Percentiles rank a stretch among this genome's conserved stretches.
Evolutionary conservation across 2,888 invertebrate genomes (phyloP).

Genomic region (Eristalinus aeneus): DNA sequence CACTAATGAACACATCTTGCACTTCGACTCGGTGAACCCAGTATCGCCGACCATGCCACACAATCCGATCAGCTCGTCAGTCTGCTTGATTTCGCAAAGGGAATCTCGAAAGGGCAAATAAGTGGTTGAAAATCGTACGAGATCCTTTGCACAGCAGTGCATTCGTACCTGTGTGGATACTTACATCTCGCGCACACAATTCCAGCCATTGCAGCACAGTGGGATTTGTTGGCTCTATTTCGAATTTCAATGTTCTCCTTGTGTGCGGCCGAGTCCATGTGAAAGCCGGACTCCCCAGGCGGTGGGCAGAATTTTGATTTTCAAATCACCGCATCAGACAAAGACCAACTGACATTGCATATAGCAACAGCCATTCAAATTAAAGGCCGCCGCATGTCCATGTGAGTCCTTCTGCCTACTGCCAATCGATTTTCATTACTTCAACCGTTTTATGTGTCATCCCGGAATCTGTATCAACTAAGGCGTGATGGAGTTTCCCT

Average conservation of each 20-base stretch:
- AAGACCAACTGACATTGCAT: constrained; percentile 26
- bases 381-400: constrained; percentile 30
- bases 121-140: background rate
- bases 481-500: constrained; percentile 37
- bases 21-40: too few relatives aligned
- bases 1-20: too few relatives aligned
- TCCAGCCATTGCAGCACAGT: background rate
- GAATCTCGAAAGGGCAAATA: background rate
- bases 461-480: background rate
- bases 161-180: background rate
- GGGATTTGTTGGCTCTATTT: constrained; percentile 33
- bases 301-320: constrained; percentile 27
- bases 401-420: constrained; percentile 26
- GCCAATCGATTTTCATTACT: constrained; percentile 62
- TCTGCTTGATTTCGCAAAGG: background rate
- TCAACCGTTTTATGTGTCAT: constrained; percentile 48
- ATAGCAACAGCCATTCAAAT: constrained; percentile 13
- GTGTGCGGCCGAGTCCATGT: background rate
- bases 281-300: background rate
- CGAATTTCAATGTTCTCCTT: background rate
- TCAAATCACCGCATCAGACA: constrained; percentile 39
- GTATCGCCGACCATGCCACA: too few relatives aligned
- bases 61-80: background rate
- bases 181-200: background rate
- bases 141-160: background rate